Conservation (phyloP, 1,140 invertebrate species). For the Drusus annulatus region DNA sequence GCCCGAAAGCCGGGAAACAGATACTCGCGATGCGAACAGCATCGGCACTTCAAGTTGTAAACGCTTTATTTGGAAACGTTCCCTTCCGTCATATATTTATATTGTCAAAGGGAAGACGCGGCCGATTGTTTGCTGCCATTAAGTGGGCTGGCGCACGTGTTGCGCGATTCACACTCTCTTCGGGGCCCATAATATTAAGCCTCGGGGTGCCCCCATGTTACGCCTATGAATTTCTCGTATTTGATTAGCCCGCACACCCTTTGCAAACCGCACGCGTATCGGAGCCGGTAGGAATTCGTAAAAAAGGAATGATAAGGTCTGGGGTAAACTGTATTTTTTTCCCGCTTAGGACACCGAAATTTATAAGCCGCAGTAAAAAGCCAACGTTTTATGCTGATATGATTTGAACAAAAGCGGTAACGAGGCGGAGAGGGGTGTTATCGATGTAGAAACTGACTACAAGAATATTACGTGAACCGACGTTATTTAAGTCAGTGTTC, state of each 20-base stretch:
- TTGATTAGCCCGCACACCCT: conserved; percentile 27
- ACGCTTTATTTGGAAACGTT: too few species aligned
- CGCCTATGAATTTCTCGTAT: conserved; percentile 35
- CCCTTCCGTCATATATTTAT: not conserved
- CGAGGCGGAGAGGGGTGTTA: not conserved
- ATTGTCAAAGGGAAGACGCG: not conserved
- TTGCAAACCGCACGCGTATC: conserved; percentile 26
- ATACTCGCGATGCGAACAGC: too few species aligned
- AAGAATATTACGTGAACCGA: not conserved
- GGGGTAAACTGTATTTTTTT: conserved; percentile 15
- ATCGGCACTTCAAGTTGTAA: too few species aligned
- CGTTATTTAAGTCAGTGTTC: too few species aligned
- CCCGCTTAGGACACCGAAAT: conserved; percentile 10
- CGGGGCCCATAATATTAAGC: conserved; percentile 6
- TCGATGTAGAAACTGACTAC: conserved; percentile 4
- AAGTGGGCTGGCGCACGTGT: conserved; percentile 8
- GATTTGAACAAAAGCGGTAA: conserved; percentile 28
- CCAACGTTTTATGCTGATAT: conserved; percentile 33
- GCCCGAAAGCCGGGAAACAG: too few species aligned
- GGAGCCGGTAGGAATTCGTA: not conserved
- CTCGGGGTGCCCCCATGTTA: conserved; percentile 15
- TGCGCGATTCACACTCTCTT: conserved; percentile 27
- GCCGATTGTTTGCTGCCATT: conserved; percentile 19
- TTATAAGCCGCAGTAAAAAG: conserved; percentile 34
- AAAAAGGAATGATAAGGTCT: conserved; percentile 30